Evolutionary conservation across 1,140 invertebrate species (phyloP).

Genomic region (Nylanderia fulva): DNA sequence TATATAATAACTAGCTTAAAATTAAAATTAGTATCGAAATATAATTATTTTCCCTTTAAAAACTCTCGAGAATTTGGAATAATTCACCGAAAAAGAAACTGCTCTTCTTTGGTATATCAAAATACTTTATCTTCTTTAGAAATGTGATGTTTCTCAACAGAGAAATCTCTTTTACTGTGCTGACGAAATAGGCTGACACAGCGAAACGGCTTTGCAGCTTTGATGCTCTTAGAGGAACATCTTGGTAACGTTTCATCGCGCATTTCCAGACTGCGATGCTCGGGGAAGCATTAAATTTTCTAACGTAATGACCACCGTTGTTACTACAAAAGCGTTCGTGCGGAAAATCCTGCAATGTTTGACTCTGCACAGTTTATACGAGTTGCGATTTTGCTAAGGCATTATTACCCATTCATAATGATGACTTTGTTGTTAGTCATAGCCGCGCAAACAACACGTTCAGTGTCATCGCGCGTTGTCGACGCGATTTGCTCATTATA

Average conservation of each 20-base stretch:
- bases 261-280: background rate
- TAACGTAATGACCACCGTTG: conserved; percentile 12
- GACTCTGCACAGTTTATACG: conserved; percentile 15
- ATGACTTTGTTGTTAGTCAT: conserved; percentile 42
- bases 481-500: background rate
- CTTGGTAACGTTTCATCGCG: conserved; percentile 37
- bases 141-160: conserved; percentile 39
- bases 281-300: conserved; percentile 26
- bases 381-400: conserved; percentile 27
- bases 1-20: too few relatives aligned
- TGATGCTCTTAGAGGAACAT: conserved; percentile 47
- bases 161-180: conserved; percentile 52
- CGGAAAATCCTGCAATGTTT: conserved; percentile 36
- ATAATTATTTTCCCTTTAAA: background rate
- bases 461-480: background rate
- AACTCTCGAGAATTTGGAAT: background rate
- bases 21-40: background rate
- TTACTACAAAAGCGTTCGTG: conserved; percentile 24
- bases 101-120: background rate
- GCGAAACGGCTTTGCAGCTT: conserved; percentile 44
- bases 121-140: background rate
- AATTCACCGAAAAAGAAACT: background rate
- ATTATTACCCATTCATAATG: conserved; percentile 40
- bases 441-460: conserved; percentile 6
- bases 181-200: conserved; percentile 56